Conservation (phyloP, 2,888 invertebrate species). For the Nasonia oneida region DNA sequence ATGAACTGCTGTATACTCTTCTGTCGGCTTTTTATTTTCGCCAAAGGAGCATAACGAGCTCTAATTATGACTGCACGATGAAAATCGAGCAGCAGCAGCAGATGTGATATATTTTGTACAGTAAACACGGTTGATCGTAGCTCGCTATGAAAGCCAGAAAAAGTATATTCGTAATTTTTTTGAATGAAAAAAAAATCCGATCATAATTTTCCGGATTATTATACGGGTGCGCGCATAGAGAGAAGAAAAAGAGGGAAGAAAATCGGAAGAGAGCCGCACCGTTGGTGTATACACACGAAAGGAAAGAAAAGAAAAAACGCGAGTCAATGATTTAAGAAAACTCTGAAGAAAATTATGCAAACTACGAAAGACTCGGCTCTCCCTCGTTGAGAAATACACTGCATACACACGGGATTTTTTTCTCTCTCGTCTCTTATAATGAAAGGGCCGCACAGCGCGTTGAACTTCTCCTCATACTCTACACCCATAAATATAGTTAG, state of each 20-base stretch:
- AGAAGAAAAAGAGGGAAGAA: background rate
- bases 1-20: too few species aligned
- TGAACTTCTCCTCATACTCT: background rate
- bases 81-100: too few species aligned
- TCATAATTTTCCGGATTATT: too few species aligned
- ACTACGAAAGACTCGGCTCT: constrained; percentile 40
- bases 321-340: constrained; percentile 47
- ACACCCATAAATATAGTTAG: background rate
- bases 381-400: background rate
- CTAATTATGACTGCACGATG: too few species aligned
- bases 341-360: constrained; percentile 55
- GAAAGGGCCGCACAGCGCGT: background rate
- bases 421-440: constrained; percentile 9
- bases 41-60: too few species aligned
- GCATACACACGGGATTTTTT: background rate
- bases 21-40: too few species aligned
- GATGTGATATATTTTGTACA: too few species aligned
- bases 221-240: too few species aligned
- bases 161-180: too few species aligned
- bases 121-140: too few species aligned
- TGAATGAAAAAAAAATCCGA: background rate
- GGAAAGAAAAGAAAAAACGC: constrained; percentile 35
- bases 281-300: background rate
- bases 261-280: background rate
- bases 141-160: too few species aligned